Evolutionary conservation across 2,888 invertebrate species (phyloP).

Genomic region (Pyrrhia umbra): DNA sequence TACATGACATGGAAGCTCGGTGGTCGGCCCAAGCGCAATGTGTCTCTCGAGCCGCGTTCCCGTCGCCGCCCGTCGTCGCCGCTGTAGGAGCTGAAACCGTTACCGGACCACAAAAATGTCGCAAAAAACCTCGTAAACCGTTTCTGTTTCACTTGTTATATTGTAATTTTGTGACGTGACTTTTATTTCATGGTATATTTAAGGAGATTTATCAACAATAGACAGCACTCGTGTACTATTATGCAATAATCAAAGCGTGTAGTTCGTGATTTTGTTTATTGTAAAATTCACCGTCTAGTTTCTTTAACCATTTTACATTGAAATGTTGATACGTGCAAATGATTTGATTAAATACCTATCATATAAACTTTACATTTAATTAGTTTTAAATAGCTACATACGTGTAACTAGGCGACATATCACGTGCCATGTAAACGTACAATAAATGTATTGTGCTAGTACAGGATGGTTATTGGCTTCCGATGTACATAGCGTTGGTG

Average conservation of each 20-base stretch:
- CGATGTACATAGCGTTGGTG: constrained; percentile 75
- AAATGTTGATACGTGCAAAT: constrained; percentile 6
- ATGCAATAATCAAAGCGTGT: constrained; percentile 77
- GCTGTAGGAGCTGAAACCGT: constrained; percentile 81
- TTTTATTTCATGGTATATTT: constrained; percentile 83
- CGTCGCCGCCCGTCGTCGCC: constrained; percentile 53
- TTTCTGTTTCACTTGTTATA: constrained; percentile 86
- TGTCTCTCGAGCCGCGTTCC: constrained; percentile 57
- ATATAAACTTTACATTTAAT: neutral
- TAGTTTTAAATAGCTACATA: constrained; percentile 26
- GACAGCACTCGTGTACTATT: constrained; percentile 75
- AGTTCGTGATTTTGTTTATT: constrained; percentile 66
- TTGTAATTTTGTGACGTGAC: constrained; percentile 83
- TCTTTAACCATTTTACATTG: constrained; percentile 16
- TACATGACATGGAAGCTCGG: constrained; percentile 45
- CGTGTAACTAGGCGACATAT: constrained; percentile 6
- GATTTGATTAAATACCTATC: constrained; percentile 4
- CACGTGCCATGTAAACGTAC: constrained; percentile 59
- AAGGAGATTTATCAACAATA: constrained; percentile 75
- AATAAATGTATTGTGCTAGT: constrained; percentile 61
- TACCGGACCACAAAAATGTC: constrained; percentile 83
- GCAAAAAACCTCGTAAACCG: constrained; percentile 83
- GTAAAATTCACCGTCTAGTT: constrained; percentile 36
- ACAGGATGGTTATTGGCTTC: constrained; percentile 77
- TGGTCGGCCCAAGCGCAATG: constrained; percentile 63